These are phyloP conservation scores for Rhaphigaster nebulosa DNA, from an alignment of 2,888 invertebrate genomes.

Conservation along the genomic window DNA sequence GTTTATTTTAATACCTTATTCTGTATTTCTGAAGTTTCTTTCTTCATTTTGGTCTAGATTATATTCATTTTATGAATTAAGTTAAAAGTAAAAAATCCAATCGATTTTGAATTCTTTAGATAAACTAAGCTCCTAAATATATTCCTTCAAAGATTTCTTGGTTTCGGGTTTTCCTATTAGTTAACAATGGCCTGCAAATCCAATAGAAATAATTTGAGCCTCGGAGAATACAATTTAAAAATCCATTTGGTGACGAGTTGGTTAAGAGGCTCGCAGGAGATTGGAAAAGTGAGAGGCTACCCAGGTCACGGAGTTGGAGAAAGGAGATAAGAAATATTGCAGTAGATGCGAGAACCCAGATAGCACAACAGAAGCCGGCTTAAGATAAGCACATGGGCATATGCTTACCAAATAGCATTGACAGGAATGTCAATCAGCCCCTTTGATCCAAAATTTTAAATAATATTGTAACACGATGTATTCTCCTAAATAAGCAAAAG, in stretches of 20 bases:
- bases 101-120: too few species aligned
- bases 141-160: not conserved
- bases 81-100: too few species aligned
- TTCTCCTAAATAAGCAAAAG: too few species aligned
- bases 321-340: conserved; percentile 48
- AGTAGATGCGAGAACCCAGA: not conserved
- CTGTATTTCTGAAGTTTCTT: too few species aligned
- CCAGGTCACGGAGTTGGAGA: conserved; percentile 26
- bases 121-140: too few species aligned
- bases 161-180: not conserved
- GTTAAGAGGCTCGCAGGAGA: not conserved
- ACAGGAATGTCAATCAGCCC: not conserved
- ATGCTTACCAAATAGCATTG: not conserved
- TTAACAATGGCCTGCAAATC: not conserved
- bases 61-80: too few species aligned
- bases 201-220: not conserved
- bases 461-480: not conserved
- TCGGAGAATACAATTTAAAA: not conserved
- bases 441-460: not conserved
- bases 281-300: conserved; percentile 29
- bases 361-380: not conserved
- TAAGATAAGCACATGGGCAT: not conserved
- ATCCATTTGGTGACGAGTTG: conserved; percentile 12
- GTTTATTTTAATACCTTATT: too few species aligned
- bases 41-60: too few species aligned